phyloP scores from a whole-genome alignment of 2,888 invertebrate genomes.

The Cephus rjabovi region DNA sequence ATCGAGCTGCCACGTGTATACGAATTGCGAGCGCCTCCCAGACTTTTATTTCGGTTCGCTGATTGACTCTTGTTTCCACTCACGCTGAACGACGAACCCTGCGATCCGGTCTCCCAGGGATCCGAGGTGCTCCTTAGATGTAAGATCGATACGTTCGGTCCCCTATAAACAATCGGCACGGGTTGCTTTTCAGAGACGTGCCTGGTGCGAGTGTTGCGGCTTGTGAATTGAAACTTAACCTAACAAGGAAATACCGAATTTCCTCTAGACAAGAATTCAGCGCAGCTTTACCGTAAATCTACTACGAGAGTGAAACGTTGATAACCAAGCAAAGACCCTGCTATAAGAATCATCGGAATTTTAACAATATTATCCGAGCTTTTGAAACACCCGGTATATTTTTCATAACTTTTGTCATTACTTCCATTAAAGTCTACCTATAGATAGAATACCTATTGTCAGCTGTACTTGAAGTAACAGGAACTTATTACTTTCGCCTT shows the following conservation, averaged over 20 bases:
- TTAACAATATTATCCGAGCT: not conserved
- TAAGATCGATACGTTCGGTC: constrained; percentile 70
- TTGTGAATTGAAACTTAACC: not conserved
- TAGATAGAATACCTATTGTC: not conserved
- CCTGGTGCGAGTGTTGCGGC: not conserved
- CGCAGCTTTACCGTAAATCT: not conserved
- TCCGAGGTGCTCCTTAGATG: constrained; percentile 70
- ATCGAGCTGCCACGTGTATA: constrained; percentile 54
- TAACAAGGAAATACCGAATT: not conserved
- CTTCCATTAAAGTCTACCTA: not conserved
- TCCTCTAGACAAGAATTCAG: not conserved
- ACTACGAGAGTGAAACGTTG: not conserved
- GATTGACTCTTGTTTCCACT: constrained; percentile 46
- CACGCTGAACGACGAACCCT: constrained; percentile 56
- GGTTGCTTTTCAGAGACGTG: not conserved
- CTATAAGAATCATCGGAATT: not conserved
- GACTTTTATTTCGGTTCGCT: constrained; percentile 44
- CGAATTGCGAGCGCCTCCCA: constrained; percentile 37
- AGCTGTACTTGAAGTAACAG: not conserved
- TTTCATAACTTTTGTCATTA: not conserved
- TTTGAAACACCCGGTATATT: not conserved
- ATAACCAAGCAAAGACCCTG: not conserved
- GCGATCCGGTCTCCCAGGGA: constrained; percentile 69
- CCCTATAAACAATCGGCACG: constrained; percentile 57
- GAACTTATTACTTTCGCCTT: not conserved